Conservation (phyloP, 2,797 vertebrate genomes). For the Hyperoplus lanceolatus region DNA sequence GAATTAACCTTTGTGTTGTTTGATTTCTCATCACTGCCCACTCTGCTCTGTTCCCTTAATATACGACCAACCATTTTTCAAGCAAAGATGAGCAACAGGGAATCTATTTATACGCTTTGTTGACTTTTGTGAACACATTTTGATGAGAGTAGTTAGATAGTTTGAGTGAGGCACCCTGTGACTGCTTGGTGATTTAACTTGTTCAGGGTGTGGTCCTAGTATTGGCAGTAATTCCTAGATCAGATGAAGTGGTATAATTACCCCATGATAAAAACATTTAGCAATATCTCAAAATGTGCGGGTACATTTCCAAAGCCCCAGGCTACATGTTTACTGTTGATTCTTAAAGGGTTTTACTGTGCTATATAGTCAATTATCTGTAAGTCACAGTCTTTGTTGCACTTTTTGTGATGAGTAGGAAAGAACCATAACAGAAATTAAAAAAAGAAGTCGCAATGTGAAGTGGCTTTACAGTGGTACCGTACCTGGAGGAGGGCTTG, state of each 20-base stretch:
- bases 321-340: conserved; percentile 22
- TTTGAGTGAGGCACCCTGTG: neutral
- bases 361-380: neutral
- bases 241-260: conserved; percentile 51
- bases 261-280: conserved; percentile 32
- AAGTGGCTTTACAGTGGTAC: neutral
- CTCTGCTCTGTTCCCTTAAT: conserved; percentile 4
- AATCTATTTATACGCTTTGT: conserved; percentile 14
- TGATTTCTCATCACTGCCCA: neutral
- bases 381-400: neutral
- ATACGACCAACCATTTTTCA: neutral
- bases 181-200: conserved; percentile 13
- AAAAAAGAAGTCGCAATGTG: neutral
- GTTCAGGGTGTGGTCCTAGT: conserved; percentile 58
- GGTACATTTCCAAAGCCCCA: conserved; percentile 51
- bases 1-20: neutral
- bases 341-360: conserved; percentile 10
- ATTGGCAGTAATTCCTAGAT: conserved; percentile 53
- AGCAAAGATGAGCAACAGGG: conserved; percentile 47
- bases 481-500: conserved; percentile 72
- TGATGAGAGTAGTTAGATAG: conserved; percentile 19
- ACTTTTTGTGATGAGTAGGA: neutral
- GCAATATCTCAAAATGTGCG: conserved; percentile 9
- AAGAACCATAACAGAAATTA: neutral
- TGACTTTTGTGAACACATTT: conserved; percentile 42